Percentiles rank a stretch among this genome's conserved stretches.
Evolutionary conservation across 2,797 vertebrate species (phyloP).

Genomic region (Semotilus atromaculatus): DNA sequence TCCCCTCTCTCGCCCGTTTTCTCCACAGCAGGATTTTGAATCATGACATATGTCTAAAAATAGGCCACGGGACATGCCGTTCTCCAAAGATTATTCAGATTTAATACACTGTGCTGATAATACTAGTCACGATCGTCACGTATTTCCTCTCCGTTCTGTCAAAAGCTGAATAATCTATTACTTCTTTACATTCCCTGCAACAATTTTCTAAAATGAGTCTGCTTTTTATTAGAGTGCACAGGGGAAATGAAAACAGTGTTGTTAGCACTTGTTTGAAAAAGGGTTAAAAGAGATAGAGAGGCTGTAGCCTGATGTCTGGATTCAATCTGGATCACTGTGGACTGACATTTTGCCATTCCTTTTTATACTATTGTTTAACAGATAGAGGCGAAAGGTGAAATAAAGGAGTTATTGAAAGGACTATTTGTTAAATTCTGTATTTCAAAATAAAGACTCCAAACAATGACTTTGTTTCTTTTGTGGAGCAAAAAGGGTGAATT

Average conservation of each 20-base stretch:
- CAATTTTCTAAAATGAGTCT: conserved; percentile 10
- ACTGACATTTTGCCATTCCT: neutral
- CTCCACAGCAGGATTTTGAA: conserved; percentile 16
- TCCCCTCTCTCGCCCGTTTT: neutral
- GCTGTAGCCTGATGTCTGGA: neutral
- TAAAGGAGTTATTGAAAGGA: neutral
- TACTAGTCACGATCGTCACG: neutral
- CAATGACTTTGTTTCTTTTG: neutral
- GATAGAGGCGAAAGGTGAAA: neutral
- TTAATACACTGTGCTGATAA: neutral
- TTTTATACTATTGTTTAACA: neutral
- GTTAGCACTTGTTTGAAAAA: neutral
- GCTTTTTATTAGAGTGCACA: neutral
- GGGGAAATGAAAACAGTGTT: conserved; percentile 20
- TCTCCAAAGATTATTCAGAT: conserved; percentile 29
- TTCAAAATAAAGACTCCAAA: too few relatives aligned
- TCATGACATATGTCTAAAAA: conserved; percentile 20
- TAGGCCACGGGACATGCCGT: neutral
- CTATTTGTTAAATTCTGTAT: neutral
- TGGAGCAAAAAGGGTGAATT: neutral
- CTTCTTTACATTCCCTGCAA: neutral
- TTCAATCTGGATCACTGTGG: neutral
- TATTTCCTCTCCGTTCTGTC: neutral
- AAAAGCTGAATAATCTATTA: neutral
- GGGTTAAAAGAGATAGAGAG: neutral